Evolutionary conservation across 2,888 invertebrate species (phyloP).

Genomic region (Epinotia bilunana): DNA sequence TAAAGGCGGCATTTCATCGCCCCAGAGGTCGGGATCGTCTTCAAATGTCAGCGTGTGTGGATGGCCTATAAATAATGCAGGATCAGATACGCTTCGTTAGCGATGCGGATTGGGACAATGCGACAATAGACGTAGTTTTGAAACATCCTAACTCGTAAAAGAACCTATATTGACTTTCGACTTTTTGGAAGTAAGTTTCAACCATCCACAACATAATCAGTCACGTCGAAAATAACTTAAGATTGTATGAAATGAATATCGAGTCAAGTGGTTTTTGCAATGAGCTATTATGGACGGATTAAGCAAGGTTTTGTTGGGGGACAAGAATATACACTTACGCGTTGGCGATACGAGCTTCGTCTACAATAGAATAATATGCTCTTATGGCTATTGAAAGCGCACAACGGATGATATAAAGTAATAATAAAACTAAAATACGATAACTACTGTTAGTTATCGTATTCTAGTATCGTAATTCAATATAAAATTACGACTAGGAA

Average conservation of each 20-base stretch:
- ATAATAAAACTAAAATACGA: background rate
- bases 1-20: conserved; percentile 41
- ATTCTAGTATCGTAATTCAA: too few species aligned
- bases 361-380: conserved; percentile 24
- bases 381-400: background rate
- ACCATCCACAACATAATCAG: conserved; percentile 9
- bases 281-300: conserved; percentile 18
- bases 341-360: background rate
- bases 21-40: conserved; percentile 44
- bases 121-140: conserved; percentile 44
- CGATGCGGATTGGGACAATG: conserved; percentile 47
- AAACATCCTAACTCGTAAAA: conserved; percentile 2
- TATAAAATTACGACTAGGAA: too few species aligned
- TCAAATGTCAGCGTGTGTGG: conserved; percentile 44
- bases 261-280: conserved; percentile 7
- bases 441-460: too few species aligned
- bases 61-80: conserved; percentile 45
- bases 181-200: background rate
- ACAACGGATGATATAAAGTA: background rate
- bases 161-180: background rate
- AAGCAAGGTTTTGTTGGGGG: background rate
- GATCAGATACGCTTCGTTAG: conserved; percentile 50
- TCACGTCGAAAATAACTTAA: conserved; percentile 3
- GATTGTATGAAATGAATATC: background rate
- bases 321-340: conserved; percentile 18